phyloP scores from a whole-genome alignment of 64 coral and sea anemone genomes.

The Pocillopora damicornis region DNA sequence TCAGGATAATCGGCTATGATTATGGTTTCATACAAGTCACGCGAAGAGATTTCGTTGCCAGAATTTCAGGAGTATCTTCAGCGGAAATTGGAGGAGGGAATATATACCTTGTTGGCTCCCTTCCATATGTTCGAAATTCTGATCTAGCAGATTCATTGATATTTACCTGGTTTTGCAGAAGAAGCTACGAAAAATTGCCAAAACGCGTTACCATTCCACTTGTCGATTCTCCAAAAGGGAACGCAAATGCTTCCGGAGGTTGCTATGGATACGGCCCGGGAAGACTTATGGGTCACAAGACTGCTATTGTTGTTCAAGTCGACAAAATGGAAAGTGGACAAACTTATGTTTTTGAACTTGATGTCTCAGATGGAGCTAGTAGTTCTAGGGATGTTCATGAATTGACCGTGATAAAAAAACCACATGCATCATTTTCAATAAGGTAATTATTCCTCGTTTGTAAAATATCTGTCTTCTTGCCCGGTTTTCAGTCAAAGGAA shows the following conservation, averaged over 20 bases:
- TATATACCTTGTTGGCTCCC: neutral
- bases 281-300: neutral
- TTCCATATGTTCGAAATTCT: neutral
- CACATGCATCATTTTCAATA: neutral
- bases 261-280: constrained; percentile 5
- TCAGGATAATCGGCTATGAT: neutral
- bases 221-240: neutral
- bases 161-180: constrained; percentile 1
- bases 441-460: neutral
- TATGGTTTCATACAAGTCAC: neutral
- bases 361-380: neutral
- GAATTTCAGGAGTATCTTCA: neutral
- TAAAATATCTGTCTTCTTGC: neutral
- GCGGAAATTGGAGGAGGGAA: neutral
- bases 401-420: neutral
- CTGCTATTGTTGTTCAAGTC: neutral
- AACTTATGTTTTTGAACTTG: constrained; percentile 4
- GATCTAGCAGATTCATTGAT: neutral
- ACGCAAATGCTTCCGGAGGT: neutral
- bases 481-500: too few relatives aligned
- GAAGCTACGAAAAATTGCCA: neutral
- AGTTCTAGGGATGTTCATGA: neutral
- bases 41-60: neutral
- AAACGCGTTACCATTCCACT: neutral
- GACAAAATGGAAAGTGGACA: neutral